These are phyloP conservation scores for Dreissena rostriformis DNA, from an alignment of 1,140 invertebrate species.

Conservation along the genomic window DNA sequence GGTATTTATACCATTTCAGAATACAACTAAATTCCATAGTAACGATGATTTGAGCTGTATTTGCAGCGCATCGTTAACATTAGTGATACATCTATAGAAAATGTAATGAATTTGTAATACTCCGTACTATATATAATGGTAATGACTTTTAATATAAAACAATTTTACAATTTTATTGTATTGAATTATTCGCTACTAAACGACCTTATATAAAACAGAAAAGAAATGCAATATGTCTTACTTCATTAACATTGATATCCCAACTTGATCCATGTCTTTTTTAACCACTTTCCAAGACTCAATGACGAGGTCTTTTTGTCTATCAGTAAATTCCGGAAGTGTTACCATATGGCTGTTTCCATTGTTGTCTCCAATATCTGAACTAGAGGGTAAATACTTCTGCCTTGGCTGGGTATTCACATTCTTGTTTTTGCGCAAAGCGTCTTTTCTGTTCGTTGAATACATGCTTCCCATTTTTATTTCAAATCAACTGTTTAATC, in stretches of 20 bases:
- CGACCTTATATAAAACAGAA: too few species aligned
- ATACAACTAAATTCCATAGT: too few species aligned
- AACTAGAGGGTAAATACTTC: background rate
- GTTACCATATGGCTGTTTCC: background rate
- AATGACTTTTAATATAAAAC: too few species aligned
- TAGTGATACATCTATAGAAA: too few species aligned
- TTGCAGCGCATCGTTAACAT: too few species aligned
- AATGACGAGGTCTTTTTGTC: background rate
- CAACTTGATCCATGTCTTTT: background rate
- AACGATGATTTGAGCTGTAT: too few species aligned
- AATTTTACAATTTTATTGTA: too few species aligned
- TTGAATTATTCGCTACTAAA: too few species aligned
- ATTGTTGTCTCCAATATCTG: background rate
- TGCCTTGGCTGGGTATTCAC: background rate
- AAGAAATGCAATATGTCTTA: background rate
- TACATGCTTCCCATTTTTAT: background rate
- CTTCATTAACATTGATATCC: background rate
- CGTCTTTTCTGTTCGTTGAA: background rate
- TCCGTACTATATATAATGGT: too few species aligned
- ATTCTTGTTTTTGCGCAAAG: background rate
- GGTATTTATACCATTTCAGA: too few species aligned
- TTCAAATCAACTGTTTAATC: too few species aligned
- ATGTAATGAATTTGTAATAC: too few species aligned
- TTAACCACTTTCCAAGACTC: slow-evolving; percentile 1
- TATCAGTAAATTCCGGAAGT: background rate